Evolutionary conservation across 2,113 vertebrate genomes (phyloP).

Genomic region (Climacteris rufus): DNA sequence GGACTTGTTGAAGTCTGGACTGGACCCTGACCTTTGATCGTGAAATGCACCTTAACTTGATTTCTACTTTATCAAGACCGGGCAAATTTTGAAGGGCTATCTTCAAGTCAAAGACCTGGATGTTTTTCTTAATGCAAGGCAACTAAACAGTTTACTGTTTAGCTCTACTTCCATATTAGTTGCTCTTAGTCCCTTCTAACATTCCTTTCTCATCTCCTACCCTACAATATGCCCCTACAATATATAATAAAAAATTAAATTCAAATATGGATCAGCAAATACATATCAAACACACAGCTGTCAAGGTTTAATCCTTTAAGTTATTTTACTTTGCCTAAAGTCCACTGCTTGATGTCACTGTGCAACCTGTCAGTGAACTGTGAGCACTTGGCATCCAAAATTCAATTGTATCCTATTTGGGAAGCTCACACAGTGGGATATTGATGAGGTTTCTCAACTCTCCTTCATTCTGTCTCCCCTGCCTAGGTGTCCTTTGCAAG

Average conservation of each 20-base stretch:
- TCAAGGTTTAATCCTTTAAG: not conserved
- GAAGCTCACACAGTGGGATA: not conserved
- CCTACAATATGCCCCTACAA: not conserved
- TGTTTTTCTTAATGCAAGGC: not conserved
- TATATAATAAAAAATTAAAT: not conserved
- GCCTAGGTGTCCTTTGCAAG: not conserved
- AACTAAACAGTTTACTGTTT: not conserved
- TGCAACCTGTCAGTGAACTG: not conserved
- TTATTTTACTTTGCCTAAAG: not conserved
- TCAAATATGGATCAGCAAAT: not conserved
- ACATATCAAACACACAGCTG: not conserved
- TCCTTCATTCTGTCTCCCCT: not conserved
- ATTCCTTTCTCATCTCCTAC: not conserved
- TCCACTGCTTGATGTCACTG: not conserved
- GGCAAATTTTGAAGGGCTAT: not conserved
- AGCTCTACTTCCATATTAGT: not conserved
- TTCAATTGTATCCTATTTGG: not conserved
- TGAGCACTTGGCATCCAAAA: not conserved
- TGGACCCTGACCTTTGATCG: not conserved
- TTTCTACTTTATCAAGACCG: not conserved
- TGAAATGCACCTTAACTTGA: not conserved
- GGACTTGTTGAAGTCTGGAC: not conserved
- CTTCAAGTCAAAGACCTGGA: not conserved
- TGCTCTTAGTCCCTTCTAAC: not conserved
- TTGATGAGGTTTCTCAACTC: not conserved